Evolutionary conservation across 2,797 vertebrate species (phyloP).

Genomic region (Neoniphon sammara): DNA sequence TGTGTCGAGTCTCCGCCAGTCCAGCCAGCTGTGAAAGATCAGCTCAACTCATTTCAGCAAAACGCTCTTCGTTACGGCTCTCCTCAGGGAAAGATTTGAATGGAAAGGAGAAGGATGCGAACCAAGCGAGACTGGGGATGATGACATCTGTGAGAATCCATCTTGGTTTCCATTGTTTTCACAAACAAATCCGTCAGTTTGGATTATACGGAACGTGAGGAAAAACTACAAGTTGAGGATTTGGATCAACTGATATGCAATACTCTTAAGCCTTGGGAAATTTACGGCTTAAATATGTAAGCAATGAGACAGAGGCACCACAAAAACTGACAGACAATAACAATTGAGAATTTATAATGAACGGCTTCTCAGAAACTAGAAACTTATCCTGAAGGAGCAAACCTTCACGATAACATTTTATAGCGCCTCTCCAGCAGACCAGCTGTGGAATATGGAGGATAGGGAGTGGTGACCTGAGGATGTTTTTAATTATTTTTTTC

Average conservation of each 20-base stretch:
- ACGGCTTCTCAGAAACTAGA: constrained; percentile 3
- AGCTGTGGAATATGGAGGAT: not conserved
- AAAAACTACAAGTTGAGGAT: constrained; percentile 18
- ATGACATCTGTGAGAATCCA: constrained; percentile 71
- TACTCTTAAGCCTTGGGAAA: constrained; percentile 13
- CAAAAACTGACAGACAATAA: constrained; percentile 15
- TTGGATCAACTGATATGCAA: constrained; percentile 29
- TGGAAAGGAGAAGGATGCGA: constrained; percentile 22
- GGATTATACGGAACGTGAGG: constrained; percentile 5
- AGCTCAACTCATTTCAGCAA: constrained; percentile 36
- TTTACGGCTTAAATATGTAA: constrained; percentile 28
- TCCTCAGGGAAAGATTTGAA: constrained; percentile 54
- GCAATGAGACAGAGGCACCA: not conserved
- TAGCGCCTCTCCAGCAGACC: constrained; percentile 2
- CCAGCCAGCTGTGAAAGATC: constrained; percentile 68
- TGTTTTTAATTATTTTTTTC: constrained; percentile 22
- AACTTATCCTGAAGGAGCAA: constrained; percentile 18
- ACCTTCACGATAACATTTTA: constrained; percentile 1
- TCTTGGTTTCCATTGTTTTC: constrained; percentile 52
- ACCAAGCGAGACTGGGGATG: too few species aligned
- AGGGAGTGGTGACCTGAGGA: not conserved
- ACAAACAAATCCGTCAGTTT: constrained; percentile 48
- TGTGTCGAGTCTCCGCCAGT: constrained; percentile 65
- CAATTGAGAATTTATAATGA: not conserved
- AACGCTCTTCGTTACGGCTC: constrained; percentile 13